A percentile compares a stretch with the other conserved stretches of the same genome.
These are phyloP conservation scores for Corynorhinus townsendii DNA, from an alignment of 2,113 vertebrate genomes.

Conservation along the genomic window DNA sequence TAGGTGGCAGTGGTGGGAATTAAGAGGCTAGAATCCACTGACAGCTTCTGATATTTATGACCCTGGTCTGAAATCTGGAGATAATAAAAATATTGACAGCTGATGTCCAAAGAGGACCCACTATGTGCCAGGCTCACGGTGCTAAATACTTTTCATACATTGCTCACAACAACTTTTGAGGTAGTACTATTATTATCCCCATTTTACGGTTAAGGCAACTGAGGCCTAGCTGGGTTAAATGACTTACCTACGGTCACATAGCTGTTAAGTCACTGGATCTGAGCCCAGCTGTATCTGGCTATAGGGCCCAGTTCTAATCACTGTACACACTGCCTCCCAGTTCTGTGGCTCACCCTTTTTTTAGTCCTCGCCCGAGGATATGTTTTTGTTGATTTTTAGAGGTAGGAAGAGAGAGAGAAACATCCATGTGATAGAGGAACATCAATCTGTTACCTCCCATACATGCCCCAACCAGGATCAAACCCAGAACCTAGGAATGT, in stretches of 20 bases:
- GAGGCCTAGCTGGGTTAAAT: too few relatives aligned
- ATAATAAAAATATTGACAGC: neutral
- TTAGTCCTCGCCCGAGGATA: too few relatives aligned
- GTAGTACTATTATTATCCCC: neutral
- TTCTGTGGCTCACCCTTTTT: too few relatives aligned
- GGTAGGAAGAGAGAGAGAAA: too few relatives aligned
- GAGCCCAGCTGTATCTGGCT: neutral
- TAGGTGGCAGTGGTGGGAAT: neutral
- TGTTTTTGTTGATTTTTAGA: too few relatives aligned
- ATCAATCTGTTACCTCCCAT: too few relatives aligned
- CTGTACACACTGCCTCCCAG: neutral
- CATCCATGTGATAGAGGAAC: too few relatives aligned
- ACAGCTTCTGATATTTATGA: neutral
- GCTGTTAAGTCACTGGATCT: neutral
- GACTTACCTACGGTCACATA: too few relatives aligned
- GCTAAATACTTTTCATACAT: neutral
- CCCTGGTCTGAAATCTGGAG: constrained; percentile 4
- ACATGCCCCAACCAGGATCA: too few relatives aligned
- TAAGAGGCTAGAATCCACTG: neutral
- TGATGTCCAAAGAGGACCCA: neutral
- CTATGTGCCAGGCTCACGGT: neutral
- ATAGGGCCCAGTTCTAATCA: neutral
- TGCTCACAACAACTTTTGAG: neutral
- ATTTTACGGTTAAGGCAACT: too few relatives aligned
- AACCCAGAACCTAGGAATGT: too few relatives aligned